Evolutionary conservation across 2,888 invertebrate genomes (phyloP).

Genomic region (Dynastes maya): DNA sequence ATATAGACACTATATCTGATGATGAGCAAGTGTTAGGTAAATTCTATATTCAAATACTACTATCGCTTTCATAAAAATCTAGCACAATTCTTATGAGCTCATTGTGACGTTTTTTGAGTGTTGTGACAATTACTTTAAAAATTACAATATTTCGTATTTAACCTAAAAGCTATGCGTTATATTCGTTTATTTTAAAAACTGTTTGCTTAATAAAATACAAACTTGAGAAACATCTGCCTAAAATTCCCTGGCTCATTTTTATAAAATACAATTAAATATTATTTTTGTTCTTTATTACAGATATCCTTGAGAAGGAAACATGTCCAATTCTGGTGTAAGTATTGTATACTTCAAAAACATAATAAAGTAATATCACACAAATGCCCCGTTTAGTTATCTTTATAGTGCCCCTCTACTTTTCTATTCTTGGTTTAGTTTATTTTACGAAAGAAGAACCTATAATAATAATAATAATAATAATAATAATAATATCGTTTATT

Average conservation of each 20-base stretch:
- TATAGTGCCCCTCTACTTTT: neutral
- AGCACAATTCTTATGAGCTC: no score
- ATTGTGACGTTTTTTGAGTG: no score
- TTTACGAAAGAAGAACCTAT: neutral
- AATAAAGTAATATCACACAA: conserved; percentile 11
- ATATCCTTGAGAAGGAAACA: conserved; percentile 30
- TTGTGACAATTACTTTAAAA: no score
- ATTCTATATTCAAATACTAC: neutral
- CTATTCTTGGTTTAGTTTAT: neutral
- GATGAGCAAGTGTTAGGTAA: conserved; percentile 22
- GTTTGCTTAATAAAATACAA: neutral
- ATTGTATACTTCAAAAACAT: neutral
- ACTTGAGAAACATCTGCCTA: no score
- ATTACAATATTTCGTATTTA: no score
- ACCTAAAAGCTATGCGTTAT: no score
- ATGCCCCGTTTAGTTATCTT: neutral
- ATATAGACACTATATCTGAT: neutral
- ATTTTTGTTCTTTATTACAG: conserved; percentile 28
- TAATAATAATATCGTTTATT: no score
- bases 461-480: no score
- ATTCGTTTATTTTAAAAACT: no score
- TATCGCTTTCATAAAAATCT: no score
- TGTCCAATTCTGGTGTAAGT: conserved; percentile 35
- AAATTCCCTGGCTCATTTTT: no score
- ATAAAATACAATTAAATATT: no score